Evolutionary conservation across 2,888 invertebrate species (phyloP).

Genomic region (Pristionchus exspectatus): DNA sequence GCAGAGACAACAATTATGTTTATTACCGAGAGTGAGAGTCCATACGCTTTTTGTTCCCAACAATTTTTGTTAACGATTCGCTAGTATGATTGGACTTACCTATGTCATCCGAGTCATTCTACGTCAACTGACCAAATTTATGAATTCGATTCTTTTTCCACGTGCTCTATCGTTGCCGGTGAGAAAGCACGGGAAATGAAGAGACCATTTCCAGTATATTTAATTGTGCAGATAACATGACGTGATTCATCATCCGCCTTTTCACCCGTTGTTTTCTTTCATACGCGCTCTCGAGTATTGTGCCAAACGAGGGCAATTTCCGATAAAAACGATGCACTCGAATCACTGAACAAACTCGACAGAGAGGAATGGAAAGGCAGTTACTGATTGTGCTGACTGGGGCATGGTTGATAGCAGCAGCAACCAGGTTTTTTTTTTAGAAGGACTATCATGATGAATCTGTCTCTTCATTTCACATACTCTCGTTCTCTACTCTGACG

Average conservation of each 20-base stretch:
- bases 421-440: background rate
- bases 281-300: background rate
- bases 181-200: too few relatives aligned
- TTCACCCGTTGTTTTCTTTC: background rate
- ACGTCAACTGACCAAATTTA: too few relatives aligned
- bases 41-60: background rate
- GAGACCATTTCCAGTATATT: too few relatives aligned
- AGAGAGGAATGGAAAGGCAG: background rate
- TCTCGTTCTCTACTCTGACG: too few relatives aligned
- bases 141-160: too few relatives aligned
- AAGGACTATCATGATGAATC: background rate
- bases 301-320: background rate
- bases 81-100: too few relatives aligned
- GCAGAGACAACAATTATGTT: constrained; percentile 42
- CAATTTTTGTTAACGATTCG: background rate
- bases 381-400: background rate
- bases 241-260: background rate
- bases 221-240: background rate
- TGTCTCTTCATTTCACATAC: background rate
- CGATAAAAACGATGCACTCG: background rate
- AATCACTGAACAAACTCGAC: background rate
- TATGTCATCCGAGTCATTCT: too few relatives aligned
- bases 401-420: background rate
- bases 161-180: too few relatives aligned
- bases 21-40: background rate